Evolutionary conservation across 2,888 invertebrate genomes (phyloP).

Genomic region (Drosophila melanosoma): DNA sequence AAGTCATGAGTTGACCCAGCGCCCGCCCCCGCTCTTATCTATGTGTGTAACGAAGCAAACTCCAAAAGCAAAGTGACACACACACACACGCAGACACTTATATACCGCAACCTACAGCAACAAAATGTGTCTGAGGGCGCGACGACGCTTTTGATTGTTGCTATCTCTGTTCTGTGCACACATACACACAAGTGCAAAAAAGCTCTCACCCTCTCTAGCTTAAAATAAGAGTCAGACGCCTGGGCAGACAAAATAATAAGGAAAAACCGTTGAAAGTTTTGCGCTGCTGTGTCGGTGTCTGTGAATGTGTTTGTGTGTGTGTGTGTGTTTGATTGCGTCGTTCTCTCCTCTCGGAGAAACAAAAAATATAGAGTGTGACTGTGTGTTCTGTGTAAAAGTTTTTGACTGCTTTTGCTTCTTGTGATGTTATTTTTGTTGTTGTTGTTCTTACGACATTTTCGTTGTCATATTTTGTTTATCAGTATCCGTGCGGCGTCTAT

Average conservation of each 20-base stretch:
- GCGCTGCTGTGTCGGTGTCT: conserved; percentile 17
- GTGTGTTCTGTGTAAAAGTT: conserved; percentile 26
- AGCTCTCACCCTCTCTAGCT: conserved; percentile 24
- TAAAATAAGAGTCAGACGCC: conserved; percentile 49
- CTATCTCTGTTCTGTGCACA: conserved; percentile 44
- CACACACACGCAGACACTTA: background rate
- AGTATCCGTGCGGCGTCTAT: conserved; percentile 29
- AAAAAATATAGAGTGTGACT: conserved; percentile 9
- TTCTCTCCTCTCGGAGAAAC: conserved; percentile 4
- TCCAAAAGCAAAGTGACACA: conserved; percentile 34
- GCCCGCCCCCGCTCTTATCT: conserved; percentile 2
- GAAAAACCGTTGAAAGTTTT: conserved; percentile 60
- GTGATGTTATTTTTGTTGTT: conserved; percentile 25
- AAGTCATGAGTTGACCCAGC: conserved; percentile 74
- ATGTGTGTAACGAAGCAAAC: conserved; percentile 35
- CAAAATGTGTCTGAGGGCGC: conserved; percentile 78
- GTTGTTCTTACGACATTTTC: conserved; percentile 33
- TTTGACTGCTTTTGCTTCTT: conserved; percentile 35
- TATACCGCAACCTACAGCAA: conserved; percentile 83
- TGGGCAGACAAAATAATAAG: conserved; percentile 59
- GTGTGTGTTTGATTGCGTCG: background rate
- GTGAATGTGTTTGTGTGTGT: background rate
- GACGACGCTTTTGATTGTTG: conserved; percentile 44
- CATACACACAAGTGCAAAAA: background rate
- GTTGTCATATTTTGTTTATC: conserved; percentile 44